Percentiles rank a stretch among this genome's conserved stretches.
phyloP scores from a whole-genome alignment of 2,113 vertebrate species.

The Syngnathoides biaculeatus region DNA sequence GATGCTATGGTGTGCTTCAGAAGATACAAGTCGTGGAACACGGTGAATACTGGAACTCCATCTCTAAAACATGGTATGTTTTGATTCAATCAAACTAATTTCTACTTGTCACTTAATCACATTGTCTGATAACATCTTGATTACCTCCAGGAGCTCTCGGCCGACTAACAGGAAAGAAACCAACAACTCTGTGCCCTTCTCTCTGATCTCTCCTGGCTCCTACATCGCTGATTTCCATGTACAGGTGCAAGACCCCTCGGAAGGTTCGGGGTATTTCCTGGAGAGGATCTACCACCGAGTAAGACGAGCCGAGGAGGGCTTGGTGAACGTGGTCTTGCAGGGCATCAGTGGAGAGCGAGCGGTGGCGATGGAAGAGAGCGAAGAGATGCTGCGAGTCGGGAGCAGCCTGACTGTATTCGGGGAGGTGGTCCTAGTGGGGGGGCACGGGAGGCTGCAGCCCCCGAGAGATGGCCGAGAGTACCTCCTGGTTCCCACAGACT shows the following conservation, averaged over 20 bases:
- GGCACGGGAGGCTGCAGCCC: slow-evolving; percentile 56
- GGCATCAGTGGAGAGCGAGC: slow-evolving; percentile 64
- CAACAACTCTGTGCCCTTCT: slow-evolving; percentile 69
- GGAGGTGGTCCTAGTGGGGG: slow-evolving; percentile 71
- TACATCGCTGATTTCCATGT: slow-evolving; percentile 49
- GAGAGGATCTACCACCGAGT: slow-evolving; percentile 59
- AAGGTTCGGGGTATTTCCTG: slow-evolving; percentile 60
- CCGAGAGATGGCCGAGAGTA: slow-evolving; percentile 63
- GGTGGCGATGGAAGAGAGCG: slow-evolving; percentile 48
- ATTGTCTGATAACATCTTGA: background rate
- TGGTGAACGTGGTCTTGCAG: slow-evolving; percentile 44
- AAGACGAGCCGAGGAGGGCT: slow-evolving; percentile 40
- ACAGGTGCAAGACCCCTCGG: slow-evolving; percentile 62
- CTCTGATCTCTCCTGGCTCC: slow-evolving; percentile 54
- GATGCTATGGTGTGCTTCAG: slow-evolving; percentile 69
- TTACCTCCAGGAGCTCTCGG: slow-evolving; percentile 53
- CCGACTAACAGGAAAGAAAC: slow-evolving; percentile 54
- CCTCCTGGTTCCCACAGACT: slow-evolving; percentile 56
- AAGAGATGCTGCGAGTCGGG: slow-evolving; percentile 71
- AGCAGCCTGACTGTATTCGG: slow-evolving; percentile 68
- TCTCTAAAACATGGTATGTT: slow-evolving; percentile 56
- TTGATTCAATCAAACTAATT: background rate
- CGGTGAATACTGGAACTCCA: slow-evolving; percentile 64
- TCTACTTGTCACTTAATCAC: background rate
- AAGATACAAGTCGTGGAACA: slow-evolving; percentile 55